A percentile compares a stretch with the other conserved stretches of the same genome.
Evolutionary conservation across 2,888 invertebrate species (phyloP).

Genomic region (Lochmaea crataegi): DNA sequence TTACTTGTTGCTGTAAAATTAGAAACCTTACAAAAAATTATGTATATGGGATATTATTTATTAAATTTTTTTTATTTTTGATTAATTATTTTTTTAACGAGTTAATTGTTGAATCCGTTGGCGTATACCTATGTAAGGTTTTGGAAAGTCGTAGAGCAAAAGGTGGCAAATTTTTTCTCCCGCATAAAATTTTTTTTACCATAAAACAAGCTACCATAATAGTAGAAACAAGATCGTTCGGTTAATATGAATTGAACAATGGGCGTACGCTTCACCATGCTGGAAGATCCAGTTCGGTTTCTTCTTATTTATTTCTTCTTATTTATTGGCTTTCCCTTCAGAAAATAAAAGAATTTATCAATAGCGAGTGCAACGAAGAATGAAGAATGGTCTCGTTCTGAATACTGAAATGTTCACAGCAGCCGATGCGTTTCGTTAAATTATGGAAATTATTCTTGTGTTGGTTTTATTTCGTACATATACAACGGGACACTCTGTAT

Average conservation of each 20-base stretch:
- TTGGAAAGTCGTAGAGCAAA: constrained; percentile 19
- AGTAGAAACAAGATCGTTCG: constrained; percentile 56
- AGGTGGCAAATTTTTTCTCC: constrained; percentile 57
- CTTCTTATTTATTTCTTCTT: constrained; percentile 56
- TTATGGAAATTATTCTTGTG: constrained; percentile 30
- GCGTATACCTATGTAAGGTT: neutral
- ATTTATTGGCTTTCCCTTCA: constrained; percentile 59
- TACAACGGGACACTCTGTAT: no score
- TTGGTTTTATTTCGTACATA: neutral
- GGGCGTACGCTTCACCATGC: constrained; percentile 61
- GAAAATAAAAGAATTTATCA: constrained; percentile 59
- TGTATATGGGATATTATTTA: no score
- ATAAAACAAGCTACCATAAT: constrained; percentile 56
- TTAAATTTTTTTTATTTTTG: neutral
- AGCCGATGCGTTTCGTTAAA: constrained; percentile 31
- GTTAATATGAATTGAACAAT: constrained; percentile 63
- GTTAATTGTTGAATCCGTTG: neutral
- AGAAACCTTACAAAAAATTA: neutral
- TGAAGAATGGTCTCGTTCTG: constrained; percentile 43
- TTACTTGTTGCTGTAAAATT: no score
- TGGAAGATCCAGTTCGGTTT: constrained; percentile 56
- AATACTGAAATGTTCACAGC: constrained; percentile 47
- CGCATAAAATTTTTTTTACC: constrained; percentile 45
- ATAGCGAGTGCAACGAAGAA: constrained; percentile 54
- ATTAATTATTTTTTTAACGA: neutral